These are phyloP conservation scores for Fundulus diaphanus DNA, from an alignment of 2,797 vertebrate species.

Conservation along the genomic window DNA sequence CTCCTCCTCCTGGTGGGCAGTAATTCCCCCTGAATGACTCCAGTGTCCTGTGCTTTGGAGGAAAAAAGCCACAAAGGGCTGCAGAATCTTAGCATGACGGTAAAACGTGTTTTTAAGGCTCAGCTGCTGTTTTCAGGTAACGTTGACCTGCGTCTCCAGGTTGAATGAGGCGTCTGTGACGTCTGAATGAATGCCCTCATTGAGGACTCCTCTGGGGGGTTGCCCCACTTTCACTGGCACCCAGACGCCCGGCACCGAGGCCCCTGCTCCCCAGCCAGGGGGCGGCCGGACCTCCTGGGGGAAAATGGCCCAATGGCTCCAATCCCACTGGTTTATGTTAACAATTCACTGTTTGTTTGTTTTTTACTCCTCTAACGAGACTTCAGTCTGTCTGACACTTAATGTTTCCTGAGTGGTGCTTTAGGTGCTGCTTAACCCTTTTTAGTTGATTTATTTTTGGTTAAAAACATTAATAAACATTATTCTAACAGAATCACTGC, in stretches of 20 bases:
- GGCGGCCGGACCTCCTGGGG: background rate
- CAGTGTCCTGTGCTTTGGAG: background rate
- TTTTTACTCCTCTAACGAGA: background rate
- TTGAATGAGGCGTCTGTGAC: conserved; percentile 41
- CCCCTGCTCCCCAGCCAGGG: background rate
- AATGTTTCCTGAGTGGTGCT: too few relatives aligned
- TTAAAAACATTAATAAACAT: too few relatives aligned
- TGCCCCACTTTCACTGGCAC: conserved; percentile 39
- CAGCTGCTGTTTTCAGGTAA: conserved; percentile 28
- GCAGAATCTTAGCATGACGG: background rate
- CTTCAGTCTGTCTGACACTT: background rate
- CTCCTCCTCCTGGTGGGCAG: background rate
- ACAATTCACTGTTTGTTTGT: background rate
- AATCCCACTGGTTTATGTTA: conserved; percentile 18
- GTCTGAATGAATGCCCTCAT: conserved; percentile 66
- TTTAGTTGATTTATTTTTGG: too few relatives aligned
- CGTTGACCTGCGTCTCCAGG: background rate
- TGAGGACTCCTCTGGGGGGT: conserved; percentile 52
- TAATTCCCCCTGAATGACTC: background rate
- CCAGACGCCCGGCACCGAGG: conserved; percentile 4
- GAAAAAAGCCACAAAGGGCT: background rate
- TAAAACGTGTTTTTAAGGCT: background rate
- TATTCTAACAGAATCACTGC: too few relatives aligned
- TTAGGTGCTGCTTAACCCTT: too few relatives aligned
- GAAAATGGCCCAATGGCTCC: background rate